Base-by-base conservation (phyloP, 2,113 vertebrate genomes). In the Cyphomyrus discorhynchus region DNA sequence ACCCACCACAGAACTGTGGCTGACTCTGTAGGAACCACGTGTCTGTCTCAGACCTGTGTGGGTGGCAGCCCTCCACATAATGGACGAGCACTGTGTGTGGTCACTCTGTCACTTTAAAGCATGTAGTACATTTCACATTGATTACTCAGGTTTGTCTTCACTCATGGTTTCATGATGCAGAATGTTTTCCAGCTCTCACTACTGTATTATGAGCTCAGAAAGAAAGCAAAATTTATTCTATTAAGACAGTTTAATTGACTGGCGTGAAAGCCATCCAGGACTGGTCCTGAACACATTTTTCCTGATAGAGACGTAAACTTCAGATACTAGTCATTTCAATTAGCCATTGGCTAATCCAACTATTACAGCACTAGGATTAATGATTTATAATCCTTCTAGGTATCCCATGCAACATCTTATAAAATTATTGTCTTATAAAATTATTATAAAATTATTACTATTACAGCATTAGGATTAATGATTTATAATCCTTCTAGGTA, bases 261-360 rank as follows among this genome's bases (percentile, higher is more conserved):
- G 70, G 70, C 4, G 13, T 77, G 31, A 77, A 77, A 80, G 70
- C 31, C 31, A 39, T 39, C 15, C 27, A 77, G 27, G 70, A 39
- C 70, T 39, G 70, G 11, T 80, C 66, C 56, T 49, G 35, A 93
- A 91, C 90, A 94, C 91, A 92, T 85, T 70, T 89, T 91, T 45
- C 0, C 5, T 87, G 88, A 82, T n/a, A 24, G 80, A 82, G 82
- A 70, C 10, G n/a, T 70, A 70, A 70, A 31, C n/a, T 70, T 27
- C n/a, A 70, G n/a, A 70, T 70, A 31, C n/a, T 31, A 70, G 27
- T 31, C n/a, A 70, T 31, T 11, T 66, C 62, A 66, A 66, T 66
- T 31, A 70, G n/a, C 62, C 62, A 31, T 0, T 11, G n/a, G 62
- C n/a, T 31, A n/a, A n/a, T 0, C 24, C 24, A 62, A n/a, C 56